phyloP scores from a whole-genome alignment of 2,113 vertebrate species.

The Chloebia gouldiae region DNA sequence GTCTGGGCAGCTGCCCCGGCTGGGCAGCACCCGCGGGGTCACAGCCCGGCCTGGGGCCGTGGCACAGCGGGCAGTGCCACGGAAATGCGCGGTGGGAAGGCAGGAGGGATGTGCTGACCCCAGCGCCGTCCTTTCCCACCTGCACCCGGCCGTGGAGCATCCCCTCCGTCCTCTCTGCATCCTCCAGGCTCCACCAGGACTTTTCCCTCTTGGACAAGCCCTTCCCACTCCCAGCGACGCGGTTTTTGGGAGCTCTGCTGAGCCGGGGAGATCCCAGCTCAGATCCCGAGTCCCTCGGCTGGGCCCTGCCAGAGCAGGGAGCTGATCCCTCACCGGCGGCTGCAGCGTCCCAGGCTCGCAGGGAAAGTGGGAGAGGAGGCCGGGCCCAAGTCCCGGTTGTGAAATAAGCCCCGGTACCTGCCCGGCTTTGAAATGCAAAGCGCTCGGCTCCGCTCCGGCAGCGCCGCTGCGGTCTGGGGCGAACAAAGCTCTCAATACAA shows the following conservation, averaged over 20 bases:
- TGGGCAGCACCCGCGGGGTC: not conserved
- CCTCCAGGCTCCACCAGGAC: accelerated
- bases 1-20: not conserved
- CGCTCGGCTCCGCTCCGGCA: not conserved
- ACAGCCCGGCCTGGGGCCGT: not conserved
- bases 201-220: accelerated
- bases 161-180: not conserved
- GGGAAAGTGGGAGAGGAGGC: not conserved
- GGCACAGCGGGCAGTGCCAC: accelerated
- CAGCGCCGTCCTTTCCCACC: accelerated
- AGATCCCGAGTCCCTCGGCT: accelerated
- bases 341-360: accelerated
- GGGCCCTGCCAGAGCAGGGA: not conserved
- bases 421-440: conserved; percentile 59
- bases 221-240: accelerated
- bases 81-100: accelerated
- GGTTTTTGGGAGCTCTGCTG: accelerated
- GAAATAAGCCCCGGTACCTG: not conserved
- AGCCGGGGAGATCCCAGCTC: not conserved
- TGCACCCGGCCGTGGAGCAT: accelerated
- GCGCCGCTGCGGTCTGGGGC: not conserved
- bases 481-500: not conserved
- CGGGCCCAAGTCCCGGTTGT: not conserved
- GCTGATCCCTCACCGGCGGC: not conserved
- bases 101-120: not conserved